These are phyloP conservation scores for Drosophila anomalata DNA, from an alignment of 2,888 invertebrate genomes.

Conservation along the genomic window DNA sequence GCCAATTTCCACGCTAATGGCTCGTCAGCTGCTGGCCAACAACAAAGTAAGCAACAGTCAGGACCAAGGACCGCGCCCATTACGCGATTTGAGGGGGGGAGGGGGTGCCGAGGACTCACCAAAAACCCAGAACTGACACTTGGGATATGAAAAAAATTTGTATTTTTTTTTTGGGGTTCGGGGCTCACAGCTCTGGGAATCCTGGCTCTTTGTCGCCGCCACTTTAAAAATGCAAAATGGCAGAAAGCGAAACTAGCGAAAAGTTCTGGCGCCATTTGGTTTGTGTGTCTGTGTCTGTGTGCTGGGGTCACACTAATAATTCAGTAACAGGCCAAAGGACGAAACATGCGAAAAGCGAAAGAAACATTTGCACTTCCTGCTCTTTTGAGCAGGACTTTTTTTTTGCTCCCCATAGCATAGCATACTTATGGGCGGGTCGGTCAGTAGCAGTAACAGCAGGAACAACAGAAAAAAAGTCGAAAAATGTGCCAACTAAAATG, in stretches of 20 bases:
- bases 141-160: slow-evolving; percentile 11
- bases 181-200: background rate
- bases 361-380: slow-evolving; percentile 76
- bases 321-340: slow-evolving; percentile 72
- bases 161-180: background rate
- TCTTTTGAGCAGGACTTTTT: slow-evolving; percentile 50
- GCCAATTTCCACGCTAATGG: slow-evolving; percentile 72
- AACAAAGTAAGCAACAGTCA: slow-evolving; percentile 29
- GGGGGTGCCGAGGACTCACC: slow-evolving; percentile 17
- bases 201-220: slow-evolving; percentile 41
- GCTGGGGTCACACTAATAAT: slow-evolving; percentile 71
- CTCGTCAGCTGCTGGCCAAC: slow-evolving; percentile 58
- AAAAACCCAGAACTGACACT: slow-evolving; percentile 11
- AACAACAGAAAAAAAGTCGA: slow-evolving; percentile 10
- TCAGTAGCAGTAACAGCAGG: slow-evolving; percentile 27
- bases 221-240: slow-evolving; percentile 73
- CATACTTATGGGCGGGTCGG: slow-evolving; percentile 70
- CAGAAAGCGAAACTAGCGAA: slow-evolving; percentile 63
- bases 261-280: slow-evolving; percentile 57
- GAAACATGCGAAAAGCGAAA: slow-evolving; percentile 64
- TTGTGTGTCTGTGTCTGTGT: slow-evolving; percentile 30
- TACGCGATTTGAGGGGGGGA: slow-evolving; percentile 38
- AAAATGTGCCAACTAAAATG: slow-evolving; percentile 73
- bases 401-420: slow-evolving; percentile 37
- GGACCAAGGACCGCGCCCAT: slow-evolving; percentile 43